A percentile compares a stretch with the other conserved stretches of the same genome.
These are phyloP conservation scores for Mythimna pallens DNA, from an alignment of 2,888 invertebrate genomes.

Conservation along the genomic window DNA sequence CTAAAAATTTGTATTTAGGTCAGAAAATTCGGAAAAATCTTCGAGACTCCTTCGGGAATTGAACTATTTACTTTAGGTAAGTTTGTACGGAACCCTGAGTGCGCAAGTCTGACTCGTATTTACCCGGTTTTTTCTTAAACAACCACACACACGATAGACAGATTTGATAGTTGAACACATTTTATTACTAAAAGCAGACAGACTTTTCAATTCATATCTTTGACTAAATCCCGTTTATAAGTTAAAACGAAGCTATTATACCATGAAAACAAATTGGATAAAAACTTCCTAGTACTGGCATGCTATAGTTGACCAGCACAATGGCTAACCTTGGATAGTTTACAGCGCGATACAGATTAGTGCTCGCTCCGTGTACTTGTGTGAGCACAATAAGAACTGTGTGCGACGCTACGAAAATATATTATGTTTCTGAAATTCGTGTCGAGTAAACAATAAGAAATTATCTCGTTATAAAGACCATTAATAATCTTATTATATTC, in stretches of 20 bases:
- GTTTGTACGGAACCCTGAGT: no score
- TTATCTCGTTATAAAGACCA: background rate
- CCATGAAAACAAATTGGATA: slow-evolving; percentile 47
- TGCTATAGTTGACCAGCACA: slow-evolving; percentile 15
- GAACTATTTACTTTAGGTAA: no score
- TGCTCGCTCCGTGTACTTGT: slow-evolving; percentile 10
- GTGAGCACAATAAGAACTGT: slow-evolving; percentile 17
- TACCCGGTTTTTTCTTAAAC: no score
- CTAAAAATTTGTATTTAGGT: no score
- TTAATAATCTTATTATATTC: background rate
- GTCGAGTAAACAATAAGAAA: background rate
- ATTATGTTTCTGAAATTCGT: slow-evolving; percentile 9
- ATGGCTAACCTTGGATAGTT: slow-evolving; percentile 37
- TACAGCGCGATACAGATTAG: slow-evolving; percentile 36
- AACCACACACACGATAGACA: no score
- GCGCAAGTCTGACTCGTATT: no score
- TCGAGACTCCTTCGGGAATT: no score
- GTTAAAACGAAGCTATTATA: slow-evolving; percentile 23
- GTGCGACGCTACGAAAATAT: slow-evolving; percentile 9
- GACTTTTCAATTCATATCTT: no score
- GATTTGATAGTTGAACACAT: no score
- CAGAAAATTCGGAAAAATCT: no score
- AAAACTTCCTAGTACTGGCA: slow-evolving; percentile 34
- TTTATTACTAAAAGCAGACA: background rate
- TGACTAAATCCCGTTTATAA: background rate